These are phyloP conservation scores for Poecilia picta DNA, from an alignment of 2,797 vertebrate species.

Conservation along the genomic window DNA sequence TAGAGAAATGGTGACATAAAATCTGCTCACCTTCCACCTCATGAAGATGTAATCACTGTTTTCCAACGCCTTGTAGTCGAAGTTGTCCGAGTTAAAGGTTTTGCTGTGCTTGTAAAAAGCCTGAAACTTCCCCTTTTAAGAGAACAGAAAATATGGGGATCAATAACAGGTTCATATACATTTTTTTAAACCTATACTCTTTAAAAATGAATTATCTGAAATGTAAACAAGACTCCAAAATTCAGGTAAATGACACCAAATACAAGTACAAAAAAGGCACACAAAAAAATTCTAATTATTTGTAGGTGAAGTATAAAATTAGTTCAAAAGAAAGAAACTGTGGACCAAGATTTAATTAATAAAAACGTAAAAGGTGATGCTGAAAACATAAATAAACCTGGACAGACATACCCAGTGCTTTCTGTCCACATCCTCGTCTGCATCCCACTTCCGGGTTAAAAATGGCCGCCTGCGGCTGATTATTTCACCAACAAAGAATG, in stretches of 20 bases:
- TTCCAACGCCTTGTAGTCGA: constrained; percentile 94
- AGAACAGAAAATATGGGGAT: constrained; percentile 8
- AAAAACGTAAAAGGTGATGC: not conserved
- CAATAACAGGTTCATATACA: not conserved
- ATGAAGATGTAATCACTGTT: constrained; percentile 97
- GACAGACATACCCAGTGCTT: constrained; percentile 93
- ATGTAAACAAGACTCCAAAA: not conserved
- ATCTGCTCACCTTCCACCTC: constrained; percentile 93
- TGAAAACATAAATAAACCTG: constrained; percentile 53
- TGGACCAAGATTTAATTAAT: not conserved
- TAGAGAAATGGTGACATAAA: not conserved
- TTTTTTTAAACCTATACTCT: not conserved
- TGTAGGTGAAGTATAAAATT: not conserved
- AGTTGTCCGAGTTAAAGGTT: constrained; percentile 97
- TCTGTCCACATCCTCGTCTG: constrained; percentile 97
- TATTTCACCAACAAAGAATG: constrained; percentile 98
- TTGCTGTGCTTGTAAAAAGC: constrained; percentile 98
- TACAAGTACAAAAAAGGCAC: no score
- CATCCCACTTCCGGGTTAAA: constrained; percentile 98
- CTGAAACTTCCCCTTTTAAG: constrained; percentile 93
- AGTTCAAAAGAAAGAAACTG: not conserved
- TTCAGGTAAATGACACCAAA: not conserved
- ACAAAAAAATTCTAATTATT: not conserved
- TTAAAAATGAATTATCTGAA: not conserved
- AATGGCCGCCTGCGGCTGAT: constrained; percentile 96